Evolutionary conservation across 2,113 vertebrate genomes (phyloP).

Genomic region (Neogobius melanostomus): DNA sequence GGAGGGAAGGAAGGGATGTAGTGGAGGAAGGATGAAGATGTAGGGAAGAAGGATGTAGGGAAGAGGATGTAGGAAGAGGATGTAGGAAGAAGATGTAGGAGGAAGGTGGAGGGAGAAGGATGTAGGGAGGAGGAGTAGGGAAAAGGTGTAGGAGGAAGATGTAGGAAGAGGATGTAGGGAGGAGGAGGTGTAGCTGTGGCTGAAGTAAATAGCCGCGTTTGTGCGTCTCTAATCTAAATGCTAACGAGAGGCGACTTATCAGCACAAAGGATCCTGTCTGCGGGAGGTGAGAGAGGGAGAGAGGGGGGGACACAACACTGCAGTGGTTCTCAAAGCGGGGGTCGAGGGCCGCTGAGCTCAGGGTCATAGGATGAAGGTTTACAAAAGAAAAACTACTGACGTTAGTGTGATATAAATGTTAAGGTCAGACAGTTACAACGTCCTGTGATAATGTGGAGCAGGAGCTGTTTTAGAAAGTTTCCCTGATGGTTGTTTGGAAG

Average conservation of each 20-base stretch:
- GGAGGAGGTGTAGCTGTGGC: slow-evolving; percentile 97
- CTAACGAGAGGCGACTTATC: slow-evolving; percentile 99
- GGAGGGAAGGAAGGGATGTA: not conserved
- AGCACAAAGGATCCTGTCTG: slow-evolving; percentile 93
- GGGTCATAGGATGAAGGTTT: no score
- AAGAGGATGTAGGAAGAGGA: not conserved
- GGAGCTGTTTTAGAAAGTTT: no score
- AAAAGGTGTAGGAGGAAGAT: not conserved
- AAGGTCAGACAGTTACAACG: no score
- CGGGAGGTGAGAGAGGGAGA: not conserved
- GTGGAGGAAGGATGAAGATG: not conserved
- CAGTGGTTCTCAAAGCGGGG: not conserved
- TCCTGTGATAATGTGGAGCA: no score
- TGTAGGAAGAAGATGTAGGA: not conserved
- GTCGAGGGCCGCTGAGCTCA: no score
- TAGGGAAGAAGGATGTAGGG: not conserved
- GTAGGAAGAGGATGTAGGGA: not conserved
- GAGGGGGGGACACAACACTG: not conserved
- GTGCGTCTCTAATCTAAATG: slow-evolving; percentile 99
- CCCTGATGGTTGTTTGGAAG: no score
- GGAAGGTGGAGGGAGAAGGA: not conserved
- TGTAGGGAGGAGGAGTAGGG: not conserved
- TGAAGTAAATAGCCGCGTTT: slow-evolving; percentile 99
- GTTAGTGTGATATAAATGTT: no score
- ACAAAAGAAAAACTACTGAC: no score